phyloP scores from a whole-genome alignment of 2,797 vertebrate species.

The Lepilemur septentrionalis region DNA sequence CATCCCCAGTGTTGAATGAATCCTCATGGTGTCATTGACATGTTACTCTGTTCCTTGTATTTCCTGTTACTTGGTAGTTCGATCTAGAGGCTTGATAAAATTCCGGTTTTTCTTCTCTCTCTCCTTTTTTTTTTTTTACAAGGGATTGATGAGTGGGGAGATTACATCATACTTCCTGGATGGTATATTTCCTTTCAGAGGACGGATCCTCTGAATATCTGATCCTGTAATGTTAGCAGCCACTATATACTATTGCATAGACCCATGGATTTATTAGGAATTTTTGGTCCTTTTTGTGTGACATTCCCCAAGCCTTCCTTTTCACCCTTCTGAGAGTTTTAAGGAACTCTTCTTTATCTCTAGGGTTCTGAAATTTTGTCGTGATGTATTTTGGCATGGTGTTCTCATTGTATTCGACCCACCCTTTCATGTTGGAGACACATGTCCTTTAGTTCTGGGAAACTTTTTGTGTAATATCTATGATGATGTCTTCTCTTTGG shows the following conservation, averaged over 20 bases:
- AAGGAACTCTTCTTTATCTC: neutral
- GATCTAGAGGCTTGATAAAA: neutral
- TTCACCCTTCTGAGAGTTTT: neutral
- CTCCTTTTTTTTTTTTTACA: no score
- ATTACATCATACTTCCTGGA: neutral
- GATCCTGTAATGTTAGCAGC: neutral
- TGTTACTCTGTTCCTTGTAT: neutral
- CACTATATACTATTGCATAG: neutral
- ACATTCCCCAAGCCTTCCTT: neutral
- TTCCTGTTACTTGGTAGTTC: neutral
- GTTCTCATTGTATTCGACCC: neutral
- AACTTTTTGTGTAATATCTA: neutral
- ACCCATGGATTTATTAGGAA: neutral
- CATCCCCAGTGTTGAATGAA: neutral
- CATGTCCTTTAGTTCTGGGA: neutral
- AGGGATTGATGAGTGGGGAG: neutral
- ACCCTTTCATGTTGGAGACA: neutral
- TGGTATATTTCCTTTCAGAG: neutral
- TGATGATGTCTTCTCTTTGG: neutral
- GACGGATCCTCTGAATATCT: neutral
- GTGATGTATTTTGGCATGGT: neutral
- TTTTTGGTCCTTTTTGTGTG: neutral
- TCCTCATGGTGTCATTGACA: neutral
- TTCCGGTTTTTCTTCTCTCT: neutral
- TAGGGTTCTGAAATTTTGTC: neutral